Evolutionary conservation across 2,888 invertebrate genomes (phyloP).

Genomic region (Lepidocyrtoides sp.): DNA sequence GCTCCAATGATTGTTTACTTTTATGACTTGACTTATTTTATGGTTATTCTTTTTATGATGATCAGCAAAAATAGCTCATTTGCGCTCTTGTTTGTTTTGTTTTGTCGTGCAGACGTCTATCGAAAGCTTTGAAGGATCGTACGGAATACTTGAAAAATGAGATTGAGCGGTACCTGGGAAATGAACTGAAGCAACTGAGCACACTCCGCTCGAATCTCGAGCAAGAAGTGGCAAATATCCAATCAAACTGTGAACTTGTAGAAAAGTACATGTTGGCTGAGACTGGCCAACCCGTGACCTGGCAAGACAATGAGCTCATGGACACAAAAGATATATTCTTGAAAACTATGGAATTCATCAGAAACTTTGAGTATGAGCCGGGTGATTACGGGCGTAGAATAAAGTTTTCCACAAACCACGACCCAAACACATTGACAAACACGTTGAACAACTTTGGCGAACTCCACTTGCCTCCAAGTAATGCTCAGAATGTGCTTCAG

Average conservation of each 20-base stretch:
- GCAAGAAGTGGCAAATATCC: conserved; percentile 97
- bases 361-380: conserved; percentile 97
- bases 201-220: conserved; percentile 97
- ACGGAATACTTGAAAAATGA: conserved; percentile 95
- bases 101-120: conserved; percentile 89
- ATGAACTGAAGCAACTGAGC: conserved; percentile 94
- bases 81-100: background rate
- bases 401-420: conserved; percentile 95
- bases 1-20: conserved; percentile 43
- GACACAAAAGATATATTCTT: conserved; percentile 98
- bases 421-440: conserved; percentile 95
- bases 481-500: conserved; percentile 86
- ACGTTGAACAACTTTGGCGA: conserved; percentile 97
- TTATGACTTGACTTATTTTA: conserved; percentile 28
- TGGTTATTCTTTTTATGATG: background rate
- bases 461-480: conserved; percentile 88
- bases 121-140: conserved; percentile 96
- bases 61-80: background rate
- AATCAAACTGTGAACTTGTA: conserved; percentile 98
- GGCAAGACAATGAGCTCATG: conserved; percentile 97
- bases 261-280: conserved; percentile 93
- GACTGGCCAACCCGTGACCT: conserved; percentile 89
- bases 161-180: conserved; percentile 96
- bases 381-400: conserved; percentile 95
- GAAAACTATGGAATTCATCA: conserved; percentile 97